phyloP scores from a whole-genome alignment of 1,140 invertebrate species.

The Augochlora pura region DNA sequence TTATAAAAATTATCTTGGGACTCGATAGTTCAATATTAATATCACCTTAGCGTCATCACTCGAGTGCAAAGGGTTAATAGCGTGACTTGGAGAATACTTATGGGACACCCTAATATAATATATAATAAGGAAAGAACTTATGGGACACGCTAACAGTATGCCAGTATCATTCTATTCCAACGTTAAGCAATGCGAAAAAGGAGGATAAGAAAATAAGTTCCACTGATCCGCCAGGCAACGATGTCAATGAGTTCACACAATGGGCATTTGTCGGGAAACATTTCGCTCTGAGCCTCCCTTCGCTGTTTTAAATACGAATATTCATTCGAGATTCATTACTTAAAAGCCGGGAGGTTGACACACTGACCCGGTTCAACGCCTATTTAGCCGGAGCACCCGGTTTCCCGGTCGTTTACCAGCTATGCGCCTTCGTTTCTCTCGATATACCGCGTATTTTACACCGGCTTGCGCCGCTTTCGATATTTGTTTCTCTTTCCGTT shows the following conservation, averaged over 20 bases:
- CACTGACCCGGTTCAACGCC: conserved; percentile 29
- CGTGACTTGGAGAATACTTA: no score
- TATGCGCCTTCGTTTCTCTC: conserved; percentile 24
- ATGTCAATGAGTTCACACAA: conserved; percentile 33
- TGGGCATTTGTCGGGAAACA: conserved; percentile 12
- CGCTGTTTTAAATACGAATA: conserved; percentile 16
- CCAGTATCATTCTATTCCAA: no score
- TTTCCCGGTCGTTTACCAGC: conserved; percentile 34
- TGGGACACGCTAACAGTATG: no score
- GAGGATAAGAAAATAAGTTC: not conserved
- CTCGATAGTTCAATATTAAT: no score
- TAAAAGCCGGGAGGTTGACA: conserved; percentile 51
- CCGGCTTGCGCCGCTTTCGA: conserved; percentile 23
- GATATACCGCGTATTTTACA: conserved; percentile 32
- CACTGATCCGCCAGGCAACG: conserved; percentile 13
- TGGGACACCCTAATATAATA: no score
- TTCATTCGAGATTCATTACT: conserved; percentile 55
- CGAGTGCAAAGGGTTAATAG: no score
- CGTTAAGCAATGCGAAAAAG: no score
- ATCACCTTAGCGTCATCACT: no score
- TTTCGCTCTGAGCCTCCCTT: not conserved
- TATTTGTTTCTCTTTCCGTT: conserved; percentile 28
- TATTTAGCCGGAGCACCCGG: conserved; percentile 15
- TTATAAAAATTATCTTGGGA: no score
- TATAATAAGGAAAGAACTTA: no score